Evolutionary conservation across 2,888 invertebrate species (phyloP).

Genomic region (Liposcelis brunnea): DNA sequence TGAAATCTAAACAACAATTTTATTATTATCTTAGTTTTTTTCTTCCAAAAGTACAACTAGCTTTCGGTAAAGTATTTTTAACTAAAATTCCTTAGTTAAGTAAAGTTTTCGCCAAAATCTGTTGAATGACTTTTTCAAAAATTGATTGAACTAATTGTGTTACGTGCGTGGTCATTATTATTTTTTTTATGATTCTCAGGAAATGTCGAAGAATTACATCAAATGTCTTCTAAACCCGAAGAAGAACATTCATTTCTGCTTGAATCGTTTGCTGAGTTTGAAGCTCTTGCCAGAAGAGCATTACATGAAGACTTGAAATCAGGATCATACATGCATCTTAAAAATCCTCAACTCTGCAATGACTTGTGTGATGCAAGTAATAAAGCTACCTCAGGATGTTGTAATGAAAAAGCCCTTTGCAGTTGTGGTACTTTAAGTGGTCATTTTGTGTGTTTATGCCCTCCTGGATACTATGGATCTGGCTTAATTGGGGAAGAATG

Average conservation of each 20-base stretch:
- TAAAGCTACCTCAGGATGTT: slow-evolving; percentile 27
- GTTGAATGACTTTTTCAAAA: no score
- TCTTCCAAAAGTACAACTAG: no score
- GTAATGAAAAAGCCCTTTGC: slow-evolving; percentile 41
- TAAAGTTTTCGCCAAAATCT: no score
- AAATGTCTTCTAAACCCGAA: slow-evolving; percentile 43
- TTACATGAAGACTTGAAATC: slow-evolving; percentile 46
- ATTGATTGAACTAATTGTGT: no score
- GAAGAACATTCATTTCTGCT: slow-evolving; percentile 45
- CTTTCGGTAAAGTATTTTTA: no score
- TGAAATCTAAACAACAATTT: no score
- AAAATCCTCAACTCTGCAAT: slow-evolving; percentile 31
- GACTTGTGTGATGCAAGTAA: slow-evolving; percentile 28
- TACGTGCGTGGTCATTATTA: no score
- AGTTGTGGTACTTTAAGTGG: slow-evolving; percentile 49
- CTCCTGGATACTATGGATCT: slow-evolving; percentile 43
- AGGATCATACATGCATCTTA: slow-evolving; percentile 37
- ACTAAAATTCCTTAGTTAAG: no score
- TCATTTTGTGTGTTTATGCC: slow-evolving; percentile 48
- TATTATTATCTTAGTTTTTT: no score
- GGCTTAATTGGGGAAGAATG: slow-evolving; percentile 38
- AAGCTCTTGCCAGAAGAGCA: slow-evolving; percentile 45
- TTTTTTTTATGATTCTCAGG: slow-evolving; percentile 38
- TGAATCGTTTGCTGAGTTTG: slow-evolving; percentile 49
- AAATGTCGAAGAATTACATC: slow-evolving; percentile 40